These are phyloP conservation scores for Pelodiscus sinensis DNA, from an alignment of 2,113 vertebrate species.

Conservation along the genomic window DNA sequence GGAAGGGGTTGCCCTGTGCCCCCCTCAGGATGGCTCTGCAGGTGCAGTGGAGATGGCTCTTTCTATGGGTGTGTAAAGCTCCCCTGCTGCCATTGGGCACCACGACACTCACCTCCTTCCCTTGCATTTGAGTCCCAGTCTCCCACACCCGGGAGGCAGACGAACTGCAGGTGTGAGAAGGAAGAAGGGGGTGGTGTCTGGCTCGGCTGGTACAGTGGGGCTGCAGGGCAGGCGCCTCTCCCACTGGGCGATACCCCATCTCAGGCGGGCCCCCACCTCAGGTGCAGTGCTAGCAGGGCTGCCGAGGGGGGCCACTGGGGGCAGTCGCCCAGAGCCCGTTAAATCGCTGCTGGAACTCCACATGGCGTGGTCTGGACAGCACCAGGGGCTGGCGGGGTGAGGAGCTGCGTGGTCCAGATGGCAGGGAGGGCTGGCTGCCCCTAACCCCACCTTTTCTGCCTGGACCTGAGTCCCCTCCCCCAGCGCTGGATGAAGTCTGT, in stretches of 20 bases:
- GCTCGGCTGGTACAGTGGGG: not conserved
- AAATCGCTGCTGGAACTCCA: too few relatives aligned
- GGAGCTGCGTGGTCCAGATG: too few relatives aligned
- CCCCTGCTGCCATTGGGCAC: not conserved
- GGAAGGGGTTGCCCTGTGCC: too few relatives aligned
- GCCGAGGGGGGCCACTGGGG: too few relatives aligned
- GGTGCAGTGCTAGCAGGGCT: not conserved
- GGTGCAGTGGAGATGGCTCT: not conserved
- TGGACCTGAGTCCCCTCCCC: too few relatives aligned
- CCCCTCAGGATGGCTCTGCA: too few relatives aligned
- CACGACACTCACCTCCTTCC: not conserved
- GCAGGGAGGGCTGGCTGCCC: too few relatives aligned
- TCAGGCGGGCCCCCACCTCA: not conserved
- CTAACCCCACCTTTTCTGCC: too few relatives aligned
- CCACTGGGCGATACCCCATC: not conserved
- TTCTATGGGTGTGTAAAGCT: not conserved
- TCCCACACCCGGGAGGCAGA: rapidly evolving
- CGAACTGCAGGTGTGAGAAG: not conserved
- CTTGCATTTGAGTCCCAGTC: not conserved
- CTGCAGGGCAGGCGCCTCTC: not conserved
- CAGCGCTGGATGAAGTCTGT: too few relatives aligned
- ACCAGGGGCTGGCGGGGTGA: too few relatives aligned
- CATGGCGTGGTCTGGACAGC: too few relatives aligned
- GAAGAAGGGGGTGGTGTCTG: not conserved
- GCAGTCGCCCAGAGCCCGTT: too few relatives aligned